Percentiles rank a stretch among this genome's conserved stretches.
Evolutionary conservation across 2,797 vertebrate species (phyloP).

Genomic region (Sebastes iracundus): DNA sequence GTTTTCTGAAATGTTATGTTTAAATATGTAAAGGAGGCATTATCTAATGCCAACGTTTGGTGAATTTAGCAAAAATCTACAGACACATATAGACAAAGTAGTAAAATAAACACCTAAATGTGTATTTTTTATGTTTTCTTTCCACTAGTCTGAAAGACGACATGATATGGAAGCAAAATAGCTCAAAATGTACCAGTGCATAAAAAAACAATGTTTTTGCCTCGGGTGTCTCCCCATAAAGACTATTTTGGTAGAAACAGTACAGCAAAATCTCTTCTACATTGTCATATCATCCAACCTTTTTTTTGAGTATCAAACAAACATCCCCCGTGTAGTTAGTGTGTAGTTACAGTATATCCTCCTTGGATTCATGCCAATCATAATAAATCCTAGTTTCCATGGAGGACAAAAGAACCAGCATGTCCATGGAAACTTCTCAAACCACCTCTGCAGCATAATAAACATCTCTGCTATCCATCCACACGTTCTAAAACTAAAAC

Average conservation of each 20-base stretch:
- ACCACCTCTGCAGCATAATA: not conserved
- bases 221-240: accelerated
- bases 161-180: no score
- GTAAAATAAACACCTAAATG: no score
- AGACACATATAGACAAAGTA: no score
- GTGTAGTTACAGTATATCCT: not conserved
- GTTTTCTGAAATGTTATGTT: no score
- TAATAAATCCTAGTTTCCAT: not conserved
- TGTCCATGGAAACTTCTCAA: not conserved
- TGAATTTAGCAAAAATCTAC: no score
- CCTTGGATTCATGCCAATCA: not conserved
- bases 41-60: no score
- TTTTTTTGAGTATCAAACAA: not conserved
- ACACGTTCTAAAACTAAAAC: not conserved
- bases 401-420: not conserved
- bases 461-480: not conserved
- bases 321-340: not conserved
- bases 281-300: not conserved
- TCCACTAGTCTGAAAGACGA: no score
- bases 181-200: no score
- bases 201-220: no score
- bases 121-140: no score
- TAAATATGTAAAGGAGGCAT: no score
- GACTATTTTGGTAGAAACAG: not conserved
- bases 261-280: no score